Evolutionary conservation across 2,113 vertebrate genomes (phyloP).

Genomic region (Pelecanus crispus): DNA sequence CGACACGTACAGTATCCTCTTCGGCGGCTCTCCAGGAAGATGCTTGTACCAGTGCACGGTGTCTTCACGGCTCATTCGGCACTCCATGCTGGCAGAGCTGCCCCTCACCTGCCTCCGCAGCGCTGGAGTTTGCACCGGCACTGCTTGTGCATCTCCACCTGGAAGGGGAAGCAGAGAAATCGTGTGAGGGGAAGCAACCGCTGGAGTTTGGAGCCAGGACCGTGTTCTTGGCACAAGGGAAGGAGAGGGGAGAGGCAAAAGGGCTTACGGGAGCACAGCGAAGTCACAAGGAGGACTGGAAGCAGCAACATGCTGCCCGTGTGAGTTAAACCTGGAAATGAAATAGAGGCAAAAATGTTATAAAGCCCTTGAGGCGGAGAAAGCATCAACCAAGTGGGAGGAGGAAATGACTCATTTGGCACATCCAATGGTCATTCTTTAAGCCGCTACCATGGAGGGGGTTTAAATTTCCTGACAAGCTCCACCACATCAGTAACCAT

Average conservation of each 20-base stretch:
- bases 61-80: accelerated
- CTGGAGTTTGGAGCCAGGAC: neutral
- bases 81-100: accelerated
- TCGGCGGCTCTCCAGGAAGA: accelerated
- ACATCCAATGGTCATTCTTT: neutral
- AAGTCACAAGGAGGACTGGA: neutral
- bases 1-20: accelerated
- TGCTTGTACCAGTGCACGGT: neutral
- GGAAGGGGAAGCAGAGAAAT: neutral
- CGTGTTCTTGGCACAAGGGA: accelerated
- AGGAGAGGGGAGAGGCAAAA: neutral
- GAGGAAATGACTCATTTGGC: neutral
- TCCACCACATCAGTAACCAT: neutral
- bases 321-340: neutral
- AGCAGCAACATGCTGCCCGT: neutral
- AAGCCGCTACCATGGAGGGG: accelerated
- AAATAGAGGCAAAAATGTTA: neutral
- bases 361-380: neutral
- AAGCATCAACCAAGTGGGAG: neutral
- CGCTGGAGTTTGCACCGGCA: neutral
- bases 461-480: neutral
- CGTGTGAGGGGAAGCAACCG: neutral
- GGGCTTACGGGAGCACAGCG: neutral
- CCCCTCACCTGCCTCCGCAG: accelerated
- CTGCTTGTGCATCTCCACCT: neutral